phyloP scores from a whole-genome alignment of 2,797 vertebrate genomes.

The Manis crassicaudata region DNA sequence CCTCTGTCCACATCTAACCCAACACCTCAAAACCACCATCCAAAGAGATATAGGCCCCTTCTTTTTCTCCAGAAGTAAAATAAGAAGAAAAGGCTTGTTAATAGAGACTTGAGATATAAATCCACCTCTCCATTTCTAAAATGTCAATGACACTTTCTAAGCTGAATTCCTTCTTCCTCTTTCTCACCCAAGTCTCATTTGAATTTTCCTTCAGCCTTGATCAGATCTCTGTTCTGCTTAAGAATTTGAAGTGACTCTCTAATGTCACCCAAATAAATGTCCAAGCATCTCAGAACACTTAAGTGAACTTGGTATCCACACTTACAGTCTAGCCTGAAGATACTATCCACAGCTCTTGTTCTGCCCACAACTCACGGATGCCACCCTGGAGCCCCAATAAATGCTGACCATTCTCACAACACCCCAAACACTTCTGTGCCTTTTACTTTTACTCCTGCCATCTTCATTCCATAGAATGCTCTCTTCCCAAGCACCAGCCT shows the following conservation, averaged over 20 bases:
- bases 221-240: background rate
- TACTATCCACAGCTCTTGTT: background rate
- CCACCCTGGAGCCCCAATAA: background rate
- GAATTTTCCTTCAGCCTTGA: slow-evolving; percentile 31
- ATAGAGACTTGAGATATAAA: background rate
- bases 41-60: background rate
- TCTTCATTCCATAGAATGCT: background rate
- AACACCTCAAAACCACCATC: background rate
- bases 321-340: background rate
- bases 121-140: background rate
- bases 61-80: background rate
- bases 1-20: background rate
- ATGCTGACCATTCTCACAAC: background rate
- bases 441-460: background rate
- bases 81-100: background rate
- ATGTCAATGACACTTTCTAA: background rate
- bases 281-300: background rate
- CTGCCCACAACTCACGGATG: background rate
- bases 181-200: background rate
- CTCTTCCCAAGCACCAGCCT: background rate
- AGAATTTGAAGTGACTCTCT: background rate
- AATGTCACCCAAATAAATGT: background rate
- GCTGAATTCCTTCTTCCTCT: background rate
- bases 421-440: background rate
- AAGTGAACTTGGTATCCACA: background rate